Evolutionary conservation across 2,888 invertebrate genomes (phyloP).

Genomic region (Acleris holmiana): DNA sequence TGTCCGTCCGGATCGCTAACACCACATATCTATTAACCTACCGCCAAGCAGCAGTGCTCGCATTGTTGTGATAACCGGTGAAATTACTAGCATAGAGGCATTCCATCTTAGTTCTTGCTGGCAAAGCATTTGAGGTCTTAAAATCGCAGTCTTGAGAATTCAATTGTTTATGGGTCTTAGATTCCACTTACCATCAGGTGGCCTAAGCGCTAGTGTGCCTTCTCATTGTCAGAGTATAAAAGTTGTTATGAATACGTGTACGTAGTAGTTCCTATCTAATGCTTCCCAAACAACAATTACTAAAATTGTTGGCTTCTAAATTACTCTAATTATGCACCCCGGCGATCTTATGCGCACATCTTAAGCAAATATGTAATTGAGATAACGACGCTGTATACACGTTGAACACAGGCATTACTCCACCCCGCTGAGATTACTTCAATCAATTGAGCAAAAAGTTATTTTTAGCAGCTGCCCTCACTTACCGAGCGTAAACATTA

Average conservation of each 20-base stretch:
- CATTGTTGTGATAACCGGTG: no score
- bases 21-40: no score
- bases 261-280: neutral
- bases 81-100: no score
- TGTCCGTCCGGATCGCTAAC: no score
- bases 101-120: no score
- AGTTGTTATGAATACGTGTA: neutral
- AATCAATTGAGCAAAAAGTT: constrained; percentile 25
- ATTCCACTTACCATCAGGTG: no score
- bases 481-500: neutral
- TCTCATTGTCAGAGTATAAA: no score
- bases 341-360: constrained; percentile 28
- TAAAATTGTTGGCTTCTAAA: constrained; percentile 21
- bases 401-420: constrained; percentile 26
- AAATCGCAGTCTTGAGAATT: no score
- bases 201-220: no score
- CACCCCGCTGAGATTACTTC: constrained; percentile 14
- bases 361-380: constrained; percentile 33
- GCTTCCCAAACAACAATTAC: constrained; percentile 5
- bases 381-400: constrained; percentile 20
- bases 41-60: no score
- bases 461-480: constrained; percentile 17
- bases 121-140: no score
- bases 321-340: constrained; percentile 18
- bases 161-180: no score